Evolutionary conservation across 2,888 invertebrate species (phyloP).

Genomic region (Eristalinus sepulchralis): DNA sequence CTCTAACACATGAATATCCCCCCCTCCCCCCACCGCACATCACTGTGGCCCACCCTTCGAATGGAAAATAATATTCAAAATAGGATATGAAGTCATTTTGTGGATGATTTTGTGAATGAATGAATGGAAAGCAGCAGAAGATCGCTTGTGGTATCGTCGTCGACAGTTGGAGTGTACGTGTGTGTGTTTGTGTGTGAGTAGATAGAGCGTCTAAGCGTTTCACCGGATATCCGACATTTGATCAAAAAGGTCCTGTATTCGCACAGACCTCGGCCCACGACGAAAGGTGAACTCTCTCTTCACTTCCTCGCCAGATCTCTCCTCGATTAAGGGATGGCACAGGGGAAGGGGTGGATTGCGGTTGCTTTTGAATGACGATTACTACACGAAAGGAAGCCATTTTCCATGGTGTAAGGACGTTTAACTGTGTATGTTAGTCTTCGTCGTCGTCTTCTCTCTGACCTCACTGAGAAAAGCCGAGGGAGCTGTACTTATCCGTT

Average conservation of each 20-base stretch:
- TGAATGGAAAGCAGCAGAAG: slow-evolving; percentile 22
- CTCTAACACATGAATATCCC: neutral
- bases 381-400: slow-evolving; percentile 60
- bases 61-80: slow-evolving; percentile 70
- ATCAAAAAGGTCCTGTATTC: slow-evolving; percentile 52
- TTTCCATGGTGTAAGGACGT: slow-evolving; percentile 63
- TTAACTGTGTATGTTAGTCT: slow-evolving; percentile 52
- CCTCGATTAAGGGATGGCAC: slow-evolving; percentile 5
- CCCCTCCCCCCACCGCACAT: neutral
- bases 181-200: neutral
- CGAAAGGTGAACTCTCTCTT: slow-evolving; percentile 50
- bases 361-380: neutral
- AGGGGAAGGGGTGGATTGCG: neutral
- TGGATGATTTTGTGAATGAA: slow-evolving; percentile 44
- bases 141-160: neutral
- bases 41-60: slow-evolving; percentile 5
- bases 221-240: slow-evolving; percentile 68
- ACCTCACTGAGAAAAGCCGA: slow-evolving; percentile 38
- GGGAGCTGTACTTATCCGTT: slow-evolving; percentile 62
- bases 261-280: slow-evolving; percentile 17
- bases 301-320: slow-evolving; percentile 20
- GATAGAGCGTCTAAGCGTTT: slow-evolving; percentile 52
- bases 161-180: too few relatives aligned
- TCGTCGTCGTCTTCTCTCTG: neutral
- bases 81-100: slow-evolving; percentile 71